Evolutionary conservation across 2,113 vertebrate species (phyloP).

Genomic region (Rynchops niger): DNA sequence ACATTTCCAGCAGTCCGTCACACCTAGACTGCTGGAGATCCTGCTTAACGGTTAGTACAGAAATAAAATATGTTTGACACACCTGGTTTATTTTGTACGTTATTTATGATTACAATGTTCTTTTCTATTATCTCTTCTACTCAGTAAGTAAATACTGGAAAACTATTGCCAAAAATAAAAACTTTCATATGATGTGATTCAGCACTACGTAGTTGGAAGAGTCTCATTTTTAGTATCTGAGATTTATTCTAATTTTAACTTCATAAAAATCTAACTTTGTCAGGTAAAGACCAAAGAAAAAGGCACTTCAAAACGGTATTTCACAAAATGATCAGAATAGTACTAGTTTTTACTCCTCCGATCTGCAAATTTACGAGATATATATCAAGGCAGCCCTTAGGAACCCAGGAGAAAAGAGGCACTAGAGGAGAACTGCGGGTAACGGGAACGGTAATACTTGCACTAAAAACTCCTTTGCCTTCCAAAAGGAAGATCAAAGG

Average conservation of each 20-base stretch:
- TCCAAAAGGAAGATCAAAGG: constrained; percentile 35
- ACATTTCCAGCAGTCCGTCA: neutral
- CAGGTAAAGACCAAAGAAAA: neutral
- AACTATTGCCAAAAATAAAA: neutral
- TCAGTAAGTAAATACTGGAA: neutral
- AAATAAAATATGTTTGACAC: neutral
- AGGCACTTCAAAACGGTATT: neutral
- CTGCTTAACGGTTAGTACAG: neutral
- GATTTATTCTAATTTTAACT: neutral
- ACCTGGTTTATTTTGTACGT: neutral
- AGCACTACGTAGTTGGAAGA: neutral
- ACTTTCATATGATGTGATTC: neutral
- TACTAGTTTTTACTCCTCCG: neutral
- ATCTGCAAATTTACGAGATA: neutral
- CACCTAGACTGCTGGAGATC: neutral
- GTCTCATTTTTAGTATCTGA: neutral
- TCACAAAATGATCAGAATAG: neutral
- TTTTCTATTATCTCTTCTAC: neutral
- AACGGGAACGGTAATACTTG: neutral
- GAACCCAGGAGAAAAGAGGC: neutral
- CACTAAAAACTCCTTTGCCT: constrained; percentile 1
- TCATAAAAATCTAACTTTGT: neutral
- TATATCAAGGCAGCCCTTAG: neutral
- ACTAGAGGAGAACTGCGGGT: neutral
- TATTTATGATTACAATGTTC: neutral